Conservation (phyloP, 2,797 vertebrate genomes). For the Myripristis jacobus region DNA sequence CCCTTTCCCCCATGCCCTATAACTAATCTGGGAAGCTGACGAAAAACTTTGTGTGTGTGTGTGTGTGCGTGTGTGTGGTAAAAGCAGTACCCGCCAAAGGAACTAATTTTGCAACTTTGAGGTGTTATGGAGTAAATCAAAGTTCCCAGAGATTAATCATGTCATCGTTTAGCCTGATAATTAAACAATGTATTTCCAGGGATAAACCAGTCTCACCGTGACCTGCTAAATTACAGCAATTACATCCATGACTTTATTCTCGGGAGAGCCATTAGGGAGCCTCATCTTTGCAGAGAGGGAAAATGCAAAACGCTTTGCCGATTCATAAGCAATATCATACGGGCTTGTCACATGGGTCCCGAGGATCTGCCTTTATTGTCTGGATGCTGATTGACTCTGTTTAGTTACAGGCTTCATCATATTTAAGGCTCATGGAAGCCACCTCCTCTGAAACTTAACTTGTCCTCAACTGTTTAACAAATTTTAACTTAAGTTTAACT, state of each 20-base stretch:
- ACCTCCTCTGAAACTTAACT: too few species aligned
- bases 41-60: slow-evolving; percentile 77
- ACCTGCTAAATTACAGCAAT: background rate
- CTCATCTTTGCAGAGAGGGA: background rate
- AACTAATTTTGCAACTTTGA: background rate
- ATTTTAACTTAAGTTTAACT: too few species aligned
- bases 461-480: too few species aligned
- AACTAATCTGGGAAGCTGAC: slow-evolving; percentile 81
- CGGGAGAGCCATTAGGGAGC: background rate
- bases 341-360: too few species aligned
- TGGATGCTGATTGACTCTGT: too few species aligned
- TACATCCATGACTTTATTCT: slow-evolving; percentile 1
- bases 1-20: slow-evolving; percentile 76
- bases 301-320: background rate
- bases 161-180: background rate
- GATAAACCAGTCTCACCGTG: slow-evolving; percentile 5
- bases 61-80: too few species aligned
- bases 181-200: background rate
- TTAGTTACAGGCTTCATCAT: too few species aligned
- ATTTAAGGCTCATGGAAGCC: too few species aligned
- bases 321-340: background rate
- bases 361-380: too few species aligned
- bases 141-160: slow-evolving; percentile 16
- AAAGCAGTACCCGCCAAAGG: too few species aligned
- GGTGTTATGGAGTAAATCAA: background rate